Evolutionary conservation across 92 coral and sea anemone species (phyloP), one percentile per base, ranked within the genome.

Genomic region (Zoanthus sansibaricus): DNA sequence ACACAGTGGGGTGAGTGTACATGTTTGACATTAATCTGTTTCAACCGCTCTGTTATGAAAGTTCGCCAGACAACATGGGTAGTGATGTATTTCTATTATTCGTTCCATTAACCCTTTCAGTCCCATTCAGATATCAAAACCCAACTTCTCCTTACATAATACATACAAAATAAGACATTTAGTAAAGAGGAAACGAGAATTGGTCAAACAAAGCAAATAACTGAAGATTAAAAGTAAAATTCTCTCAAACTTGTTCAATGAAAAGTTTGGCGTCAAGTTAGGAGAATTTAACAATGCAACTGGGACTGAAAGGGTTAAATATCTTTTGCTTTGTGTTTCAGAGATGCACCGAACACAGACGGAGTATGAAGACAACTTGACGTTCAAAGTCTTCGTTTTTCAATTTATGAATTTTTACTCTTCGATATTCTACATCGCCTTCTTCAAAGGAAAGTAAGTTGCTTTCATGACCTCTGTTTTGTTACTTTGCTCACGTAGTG

Each of bases 271-370:
- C 25, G 25, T 25, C 25, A 25, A 25, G 25, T 25, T 25, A 25
- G 25, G 25, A 25, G 25, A 25, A 25, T 25, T 25, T 25, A 25
- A 25, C 25, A 25, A 25, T 25, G 25, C 25, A 25, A 25, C 25
- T 25, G 25, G 25, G 25, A 25, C 25, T 25, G 25, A 25, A 25
- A 25, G 25, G 25, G 25, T 25, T 25, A 62, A 4, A 13, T 77
- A 12, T 12, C 37, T 18, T 7, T 21, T 10, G 15, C 55, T 55
- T 74, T 84, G 32, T 11, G 51, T 89, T 72, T 77, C 84, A 96
- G 98, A 96, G 87, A 94, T 96, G 99, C 98, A 96, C 83, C 98
- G 99, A 32, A 96, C 99, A 18, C 99, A 96, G 58, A 96, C 99
- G 9, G 99, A 96, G 76, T 96, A 96, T 79, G 99, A 96, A 78